Evolutionary conservation across 2,113 vertebrate genomes (phyloP).

Genomic region (Ptilorrhoa leucosticta): DNA sequence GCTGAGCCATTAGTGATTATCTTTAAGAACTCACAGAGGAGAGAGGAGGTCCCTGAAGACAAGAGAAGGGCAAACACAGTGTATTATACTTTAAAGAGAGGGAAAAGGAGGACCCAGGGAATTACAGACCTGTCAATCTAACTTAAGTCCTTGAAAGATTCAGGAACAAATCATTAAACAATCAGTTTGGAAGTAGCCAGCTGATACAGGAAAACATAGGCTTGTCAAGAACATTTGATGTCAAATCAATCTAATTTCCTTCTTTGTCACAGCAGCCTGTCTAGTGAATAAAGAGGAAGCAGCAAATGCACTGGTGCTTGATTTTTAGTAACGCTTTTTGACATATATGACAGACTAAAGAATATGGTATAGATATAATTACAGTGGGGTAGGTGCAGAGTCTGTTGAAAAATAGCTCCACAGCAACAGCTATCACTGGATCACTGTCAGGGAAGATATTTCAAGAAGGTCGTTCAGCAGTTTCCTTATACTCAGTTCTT

Average conservation of each 20-base stretch:
- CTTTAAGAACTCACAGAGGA: slow-evolving; percentile 37
- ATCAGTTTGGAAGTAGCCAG: slow-evolving; percentile 16
- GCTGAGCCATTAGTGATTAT: slow-evolving; percentile 47
- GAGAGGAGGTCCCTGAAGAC: slow-evolving; percentile 22
- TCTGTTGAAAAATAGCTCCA: background rate
- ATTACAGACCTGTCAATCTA: slow-evolving; percentile 20
- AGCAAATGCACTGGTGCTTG: slow-evolving; percentile 7
- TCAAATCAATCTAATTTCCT: slow-evolving; percentile 28
- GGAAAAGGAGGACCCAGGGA: background rate
- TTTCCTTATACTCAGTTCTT: background rate
- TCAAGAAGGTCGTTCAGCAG: background rate
- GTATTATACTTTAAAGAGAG: background rate
- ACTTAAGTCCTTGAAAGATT: slow-evolving; percentile 21
- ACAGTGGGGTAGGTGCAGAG: background rate
- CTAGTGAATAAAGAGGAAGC: slow-evolving; percentile 12
- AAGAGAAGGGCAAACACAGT: background rate
- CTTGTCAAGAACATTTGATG: background rate
- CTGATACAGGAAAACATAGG: background rate
- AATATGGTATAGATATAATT: slow-evolving; percentile 7
- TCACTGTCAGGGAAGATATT: background rate
- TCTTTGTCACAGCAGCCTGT: background rate
- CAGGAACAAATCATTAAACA: slow-evolving; percentile 21
- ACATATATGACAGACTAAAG: slow-evolving; percentile 19
- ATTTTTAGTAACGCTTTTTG: background rate
- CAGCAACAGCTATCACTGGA: background rate